Evolutionary conservation across 1,140 invertebrate genomes (phyloP).

Genomic region (Tetramorium alpestre): DNA sequence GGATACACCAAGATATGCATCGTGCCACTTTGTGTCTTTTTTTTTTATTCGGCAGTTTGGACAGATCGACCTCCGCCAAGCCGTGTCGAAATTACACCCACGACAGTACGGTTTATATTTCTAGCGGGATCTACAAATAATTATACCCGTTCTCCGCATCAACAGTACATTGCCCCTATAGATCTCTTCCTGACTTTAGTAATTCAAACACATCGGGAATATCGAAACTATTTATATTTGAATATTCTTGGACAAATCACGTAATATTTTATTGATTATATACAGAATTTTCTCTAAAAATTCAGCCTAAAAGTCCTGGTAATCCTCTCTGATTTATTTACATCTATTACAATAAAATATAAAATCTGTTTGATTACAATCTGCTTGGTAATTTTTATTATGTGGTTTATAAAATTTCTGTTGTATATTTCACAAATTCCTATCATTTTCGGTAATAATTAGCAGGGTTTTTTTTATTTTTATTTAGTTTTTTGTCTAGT

Average conservation of each 20-base stretch:
- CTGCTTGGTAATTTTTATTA: too few species aligned
- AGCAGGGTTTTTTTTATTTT: too few species aligned
- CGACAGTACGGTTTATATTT: constrained; percentile 24
- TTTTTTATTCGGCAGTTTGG: constrained; percentile 14
- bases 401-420: too few species aligned
- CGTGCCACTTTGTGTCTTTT: constrained; percentile 12
- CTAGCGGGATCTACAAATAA: constrained; percentile 29
- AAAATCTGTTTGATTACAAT: too few species aligned
- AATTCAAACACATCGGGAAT: neutral
- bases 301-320: too few species aligned
- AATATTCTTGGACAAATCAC: neutral
- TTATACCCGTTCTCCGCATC: neutral
- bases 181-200: neutral
- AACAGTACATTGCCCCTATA: neutral
- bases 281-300: too few species aligned
- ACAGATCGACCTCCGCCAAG: neutral
- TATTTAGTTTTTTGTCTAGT: too few species aligned
- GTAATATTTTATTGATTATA: neutral
- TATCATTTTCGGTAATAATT: too few species aligned
- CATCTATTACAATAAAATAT: too few species aligned
- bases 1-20: neutral
- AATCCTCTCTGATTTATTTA: too few species aligned
- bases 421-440: too few species aligned
- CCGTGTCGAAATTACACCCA: constrained; percentile 23
- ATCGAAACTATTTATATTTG: neutral